A percentile compares a stretch with the other conserved stretches of the same genome.
phyloP scores from a whole-genome alignment of 1,140 invertebrate species.

The Bombyx mandarina region DNA sequence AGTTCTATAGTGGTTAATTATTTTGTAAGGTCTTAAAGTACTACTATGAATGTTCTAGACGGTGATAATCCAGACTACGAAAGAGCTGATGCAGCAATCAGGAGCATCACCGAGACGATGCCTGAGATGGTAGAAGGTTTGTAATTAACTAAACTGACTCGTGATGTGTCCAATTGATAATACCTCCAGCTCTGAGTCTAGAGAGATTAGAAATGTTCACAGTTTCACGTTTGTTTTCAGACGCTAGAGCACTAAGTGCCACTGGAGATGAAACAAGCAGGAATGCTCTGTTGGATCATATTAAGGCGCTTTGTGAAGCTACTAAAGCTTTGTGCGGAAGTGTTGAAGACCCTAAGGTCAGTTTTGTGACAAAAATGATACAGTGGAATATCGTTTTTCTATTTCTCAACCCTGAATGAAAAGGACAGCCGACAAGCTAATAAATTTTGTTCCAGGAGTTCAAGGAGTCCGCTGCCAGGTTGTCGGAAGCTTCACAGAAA shows the following conservation, averaged over 20 bases:
- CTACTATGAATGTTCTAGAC: slow-evolving; percentile 14
- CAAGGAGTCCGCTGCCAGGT: slow-evolving; percentile 14
- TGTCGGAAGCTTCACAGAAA: slow-evolving; percentile 18
- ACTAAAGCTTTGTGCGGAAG: slow-evolving; percentile 14
- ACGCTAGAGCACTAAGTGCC: not conserved
- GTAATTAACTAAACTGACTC: not conserved
- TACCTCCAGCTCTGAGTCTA: not conserved
- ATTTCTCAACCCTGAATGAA: not conserved
- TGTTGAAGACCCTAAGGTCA: not conserved
- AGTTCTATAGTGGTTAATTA: too few species aligned
- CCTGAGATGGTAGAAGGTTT: slow-evolving; percentile 23
- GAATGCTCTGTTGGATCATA: slow-evolving; percentile 6
- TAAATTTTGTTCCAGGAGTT: slow-evolving; percentile 13
- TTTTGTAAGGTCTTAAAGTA: too few species aligned
- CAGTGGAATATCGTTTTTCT: not conserved
- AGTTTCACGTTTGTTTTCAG: not conserved
- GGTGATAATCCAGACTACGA: slow-evolving; percentile 22
- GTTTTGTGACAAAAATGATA: not conserved
- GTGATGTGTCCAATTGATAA: not conserved
- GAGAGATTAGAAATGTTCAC: not conserved
- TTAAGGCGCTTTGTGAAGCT: slow-evolving; percentile 9
- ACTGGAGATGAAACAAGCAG: slow-evolving; percentile 2
- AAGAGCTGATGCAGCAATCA: slow-evolving; percentile 18
- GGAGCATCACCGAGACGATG: slow-evolving; percentile 18
- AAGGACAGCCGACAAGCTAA: not conserved